Evolutionary conservation across 2,113 vertebrate genomes (phyloP), one percentile per base, ranked within the genome.

Genomic region (Tautogolabrus adspersus): DNA sequence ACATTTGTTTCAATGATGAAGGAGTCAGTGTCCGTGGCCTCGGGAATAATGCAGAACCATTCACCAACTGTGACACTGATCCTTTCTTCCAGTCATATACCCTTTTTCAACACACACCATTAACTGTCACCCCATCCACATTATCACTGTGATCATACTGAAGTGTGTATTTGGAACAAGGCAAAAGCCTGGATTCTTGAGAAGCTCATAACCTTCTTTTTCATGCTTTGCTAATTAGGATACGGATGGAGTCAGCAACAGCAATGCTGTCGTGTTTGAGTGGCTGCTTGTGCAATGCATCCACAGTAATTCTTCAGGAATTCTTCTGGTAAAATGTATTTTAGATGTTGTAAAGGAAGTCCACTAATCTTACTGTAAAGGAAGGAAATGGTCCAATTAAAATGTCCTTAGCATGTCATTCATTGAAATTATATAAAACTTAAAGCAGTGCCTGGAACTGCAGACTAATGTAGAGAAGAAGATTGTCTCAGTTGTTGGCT

Each of bases 1-100:
- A 5, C 49, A 54, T 77, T 68, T 72, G 47, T 57, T 78, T 74
- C 49, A 60, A 63, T 62, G 13, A 69, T 69, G 52, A 72, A 61
- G 63, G 46, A 74, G 72, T 10, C 61, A 55, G 13, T 56, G 7
- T 60, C 26, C 78, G 13, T 68, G 68, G 58, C 22, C 34, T 23
- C 30, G 34, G 44, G 63, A 69, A 71, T 59, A 58, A 77, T n/a
- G 46, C 46, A 34, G 42, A 79, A 72, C 30, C 52, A 51, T 51
- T 63, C 30, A 34, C 30, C 56, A 44, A 59, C 42, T 51, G 38
- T 82, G 52, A 55, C 54, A 75, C n/a, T 67, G 66, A 72, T 72
- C 38, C 6, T 59, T 54, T 42, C 66, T 8, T 75, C 23, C 3
- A 1, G 3, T 73, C 56, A 51, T 49, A 66, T 70, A 58, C 21